phyloP scores from a whole-genome alignment of 2,888 invertebrate species.

The Cryptus viduatorius region DNA sequence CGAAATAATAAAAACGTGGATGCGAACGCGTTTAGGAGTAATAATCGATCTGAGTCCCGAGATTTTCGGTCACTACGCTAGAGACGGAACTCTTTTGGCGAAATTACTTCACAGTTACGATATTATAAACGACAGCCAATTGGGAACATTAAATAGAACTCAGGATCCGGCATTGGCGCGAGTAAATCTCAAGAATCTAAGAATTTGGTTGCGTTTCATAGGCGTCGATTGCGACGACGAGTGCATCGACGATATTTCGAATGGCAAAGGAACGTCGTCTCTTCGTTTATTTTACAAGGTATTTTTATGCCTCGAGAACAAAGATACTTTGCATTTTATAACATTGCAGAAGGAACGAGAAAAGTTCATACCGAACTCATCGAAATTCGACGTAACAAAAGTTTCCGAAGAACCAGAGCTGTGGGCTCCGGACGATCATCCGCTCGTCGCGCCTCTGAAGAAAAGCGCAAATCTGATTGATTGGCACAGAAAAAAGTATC shows the following conservation, averaged over 20 bases:
- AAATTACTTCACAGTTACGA: constrained; percentile 87
- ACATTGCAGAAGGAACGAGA: constrained; percentile 84
- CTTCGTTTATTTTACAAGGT: constrained; percentile 88
- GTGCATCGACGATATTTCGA: constrained; percentile 86
- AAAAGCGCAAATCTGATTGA: constrained; percentile 86
- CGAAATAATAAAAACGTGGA: constrained; percentile 88
- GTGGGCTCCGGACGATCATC: constrained; percentile 71
- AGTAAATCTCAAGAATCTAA: constrained; percentile 86
- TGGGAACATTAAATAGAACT: constrained; percentile 85
- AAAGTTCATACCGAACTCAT: constrained; percentile 73
- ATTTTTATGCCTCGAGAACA: constrained; percentile 87
- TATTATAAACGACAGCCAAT: constrained; percentile 87
- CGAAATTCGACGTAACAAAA: constrained; percentile 76
- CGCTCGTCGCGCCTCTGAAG: constrained; percentile 85
- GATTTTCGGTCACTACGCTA: constrained; percentile 87
- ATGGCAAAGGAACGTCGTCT: constrained; percentile 84
- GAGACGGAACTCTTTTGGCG: constrained; percentile 87
- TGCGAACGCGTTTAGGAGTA: constrained; percentile 86
- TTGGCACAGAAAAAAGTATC: constrained; percentile 87
- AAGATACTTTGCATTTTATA: constrained; percentile 87
- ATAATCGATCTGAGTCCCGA: constrained; percentile 86
- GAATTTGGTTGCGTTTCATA: constrained; percentile 86
- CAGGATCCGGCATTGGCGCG: constrained; percentile 84
- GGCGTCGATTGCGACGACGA: constrained; percentile 85
- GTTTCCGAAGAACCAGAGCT: constrained; percentile 71